Evolutionary conservation across 2,113 vertebrate genomes (phyloP), one percentile per base, ranked within the genome.

Genomic region (Gnathonemus echidnorhynchus): DNA sequence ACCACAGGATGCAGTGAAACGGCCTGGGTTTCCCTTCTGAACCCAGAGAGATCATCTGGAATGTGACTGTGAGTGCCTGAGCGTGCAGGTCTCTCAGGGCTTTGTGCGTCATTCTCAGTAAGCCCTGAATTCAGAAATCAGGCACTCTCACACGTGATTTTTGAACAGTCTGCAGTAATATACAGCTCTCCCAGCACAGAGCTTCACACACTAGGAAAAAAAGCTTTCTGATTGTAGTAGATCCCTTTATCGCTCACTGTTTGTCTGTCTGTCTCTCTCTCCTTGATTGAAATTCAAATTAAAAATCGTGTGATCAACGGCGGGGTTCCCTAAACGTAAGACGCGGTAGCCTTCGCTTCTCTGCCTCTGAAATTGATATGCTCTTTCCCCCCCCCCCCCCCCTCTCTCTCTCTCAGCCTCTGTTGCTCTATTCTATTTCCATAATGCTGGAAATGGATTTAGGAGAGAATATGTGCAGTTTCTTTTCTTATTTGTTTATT

Each of bases 91-190:
- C 74, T 53, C 74, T 52, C 45, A 13, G 17, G 62, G 70, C 88
- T 89, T 89, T 89, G 70, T 86, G 90, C n/a, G 77, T 87, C 88
- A 88, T 91, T 91, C 91, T 89, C 74, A 87, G 94, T 91, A 95
- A 95, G 93, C 94, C 93, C 93, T 93, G 95, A 94, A 95, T 95
- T 95, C 94, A 95, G 94, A 94, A 95, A 94, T 93, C 94, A 92
- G 93, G 91, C 93, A 92, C 94, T 92, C 92, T 93, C 90, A 93
- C 94, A 93, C 89, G 17, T 19, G 93, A 92, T 93, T 94, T 90
- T 92, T 53, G 93, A 77, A 56, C 91, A 93, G 94, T 93, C 91
- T 46, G 66, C 35, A 80, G 15, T 91, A 91, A 93, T 93, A 93
- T 93, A 92, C 93, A 92, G 93, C 92, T 93, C 45, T 46, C 92